Conservation (phyloP, 2,797 vertebrate species). For the Diceros bicornis region DNA sequence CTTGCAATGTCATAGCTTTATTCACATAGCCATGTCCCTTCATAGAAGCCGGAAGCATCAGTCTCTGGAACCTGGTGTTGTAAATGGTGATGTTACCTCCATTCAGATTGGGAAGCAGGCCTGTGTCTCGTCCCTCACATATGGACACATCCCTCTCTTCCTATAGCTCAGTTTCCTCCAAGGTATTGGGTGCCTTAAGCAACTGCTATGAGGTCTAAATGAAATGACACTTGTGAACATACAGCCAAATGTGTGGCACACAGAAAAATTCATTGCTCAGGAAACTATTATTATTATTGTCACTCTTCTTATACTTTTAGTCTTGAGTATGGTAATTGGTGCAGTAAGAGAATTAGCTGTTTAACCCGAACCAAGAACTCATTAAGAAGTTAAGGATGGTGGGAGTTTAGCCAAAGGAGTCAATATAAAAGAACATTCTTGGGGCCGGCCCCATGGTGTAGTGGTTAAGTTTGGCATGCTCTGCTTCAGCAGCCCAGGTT, state of each 20-base stretch:
- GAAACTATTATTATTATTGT: background rate
- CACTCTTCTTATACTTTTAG: background rate
- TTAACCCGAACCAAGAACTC: background rate
- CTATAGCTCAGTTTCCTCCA: background rate
- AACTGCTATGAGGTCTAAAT: background rate
- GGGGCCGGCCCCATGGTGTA: no score
- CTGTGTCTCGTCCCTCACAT: rapidly evolving
- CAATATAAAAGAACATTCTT: background rate
- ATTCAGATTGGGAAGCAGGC: background rate
- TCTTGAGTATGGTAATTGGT: background rate
- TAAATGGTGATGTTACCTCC: background rate
- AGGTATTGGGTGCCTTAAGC: background rate
- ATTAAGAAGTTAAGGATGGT: background rate
- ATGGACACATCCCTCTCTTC: background rate
- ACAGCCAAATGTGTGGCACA: background rate
- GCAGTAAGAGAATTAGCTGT: background rate
- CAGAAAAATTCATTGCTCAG: background rate
- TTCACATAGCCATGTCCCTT: background rate
- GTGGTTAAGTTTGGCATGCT: no score
- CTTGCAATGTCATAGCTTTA: background rate
- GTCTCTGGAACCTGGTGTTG: background rate
- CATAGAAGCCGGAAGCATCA: background rate
- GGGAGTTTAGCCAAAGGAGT: background rate
- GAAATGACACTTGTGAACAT: background rate
- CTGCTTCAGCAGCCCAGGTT: no score